These are phyloP conservation scores for Salvelinus alpinus DNA, from an alignment of 2,113 vertebrate species.

Conservation along the genomic window DNA sequence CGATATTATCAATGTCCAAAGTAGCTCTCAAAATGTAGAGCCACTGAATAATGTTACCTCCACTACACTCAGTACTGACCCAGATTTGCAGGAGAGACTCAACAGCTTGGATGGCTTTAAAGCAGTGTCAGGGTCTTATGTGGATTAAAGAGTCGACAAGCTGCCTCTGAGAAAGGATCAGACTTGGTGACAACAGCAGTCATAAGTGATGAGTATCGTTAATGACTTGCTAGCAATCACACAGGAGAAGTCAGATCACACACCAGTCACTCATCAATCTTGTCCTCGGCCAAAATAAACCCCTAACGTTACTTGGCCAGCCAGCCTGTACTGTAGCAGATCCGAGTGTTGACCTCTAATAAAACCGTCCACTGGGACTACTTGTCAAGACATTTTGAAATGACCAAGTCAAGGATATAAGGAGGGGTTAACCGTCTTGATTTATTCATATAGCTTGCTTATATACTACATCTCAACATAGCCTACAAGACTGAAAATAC, in stretches of 20 bases:
- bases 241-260: not conserved
- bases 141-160: constrained; percentile 60
- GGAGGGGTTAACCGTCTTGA: too few relatives aligned
- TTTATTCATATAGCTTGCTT: too few relatives aligned
- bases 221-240: not conserved
- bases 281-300: not conserved
- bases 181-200: not conserved
- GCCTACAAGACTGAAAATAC: not conserved
- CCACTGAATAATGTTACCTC: not conserved
- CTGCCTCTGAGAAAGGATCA: constrained; percentile 26
- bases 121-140: constrained; percentile 58
- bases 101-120: constrained; percentile 69
- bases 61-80: constrained; percentile 40
- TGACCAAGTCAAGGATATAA: not conserved
- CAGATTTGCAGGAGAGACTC: constrained; percentile 42
- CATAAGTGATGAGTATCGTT: not conserved
- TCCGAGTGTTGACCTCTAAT: not conserved
- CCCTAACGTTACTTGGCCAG: not conserved
- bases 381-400: not conserved
- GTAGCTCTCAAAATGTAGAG: not conserved
- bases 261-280: not conserved
- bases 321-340: not conserved
- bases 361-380: not conserved
- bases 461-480: not conserved
- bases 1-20: not conserved